Evolutionary conservation across 2,113 vertebrate species (phyloP).

Genomic region (Heterotilapia buettikoferi): DNA sequence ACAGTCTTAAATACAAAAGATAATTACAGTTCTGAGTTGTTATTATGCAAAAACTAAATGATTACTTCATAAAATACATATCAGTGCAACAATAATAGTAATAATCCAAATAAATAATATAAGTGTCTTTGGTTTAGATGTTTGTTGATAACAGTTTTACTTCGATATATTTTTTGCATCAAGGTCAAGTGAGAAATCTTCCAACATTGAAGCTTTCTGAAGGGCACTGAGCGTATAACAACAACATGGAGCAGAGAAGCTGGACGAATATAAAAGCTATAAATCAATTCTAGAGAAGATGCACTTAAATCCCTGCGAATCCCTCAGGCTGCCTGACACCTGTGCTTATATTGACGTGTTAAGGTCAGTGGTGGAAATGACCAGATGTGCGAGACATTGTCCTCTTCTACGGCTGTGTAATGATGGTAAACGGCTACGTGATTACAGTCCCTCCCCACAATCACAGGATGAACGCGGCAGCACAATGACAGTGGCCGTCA

Average conservation of each 20-base stretch:
- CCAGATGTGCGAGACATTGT: slow-evolving; percentile 61
- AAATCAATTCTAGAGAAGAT: slow-evolving; percentile 35
- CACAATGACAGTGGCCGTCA: slow-evolving; percentile 53
- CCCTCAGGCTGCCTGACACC: slow-evolving; percentile 32
- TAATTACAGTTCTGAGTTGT: not conserved
- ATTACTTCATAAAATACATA: not conserved
- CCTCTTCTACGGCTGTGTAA: slow-evolving; percentile 23
- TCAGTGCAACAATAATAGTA: not conserved
- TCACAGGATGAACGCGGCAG: slow-evolving; percentile 24
- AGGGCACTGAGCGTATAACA: not conserved
- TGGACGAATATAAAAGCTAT: not conserved
- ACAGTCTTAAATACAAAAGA: not conserved
- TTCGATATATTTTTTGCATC: not conserved
- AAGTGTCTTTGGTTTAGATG: not conserved
- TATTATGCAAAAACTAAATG: not conserved
- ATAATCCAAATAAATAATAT: not conserved
- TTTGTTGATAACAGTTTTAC: not conserved
- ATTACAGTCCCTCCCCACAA: slow-evolving; percentile 55
- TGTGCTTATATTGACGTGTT: slow-evolving; percentile 33
- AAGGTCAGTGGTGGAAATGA: slow-evolving; percentile 37
- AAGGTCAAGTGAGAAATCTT: not conserved
- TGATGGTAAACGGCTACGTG: slow-evolving; percentile 51
- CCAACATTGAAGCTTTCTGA: not conserved
- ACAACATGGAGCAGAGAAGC: not conserved
- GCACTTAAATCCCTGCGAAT: slow-evolving; percentile 33